Percentiles rank a stretch among this genome's conserved stretches.
These are phyloP conservation scores for Druon quercuslanigerum DNA, from an alignment of 1,140 invertebrate species.

Conservation along the genomic window DNA sequence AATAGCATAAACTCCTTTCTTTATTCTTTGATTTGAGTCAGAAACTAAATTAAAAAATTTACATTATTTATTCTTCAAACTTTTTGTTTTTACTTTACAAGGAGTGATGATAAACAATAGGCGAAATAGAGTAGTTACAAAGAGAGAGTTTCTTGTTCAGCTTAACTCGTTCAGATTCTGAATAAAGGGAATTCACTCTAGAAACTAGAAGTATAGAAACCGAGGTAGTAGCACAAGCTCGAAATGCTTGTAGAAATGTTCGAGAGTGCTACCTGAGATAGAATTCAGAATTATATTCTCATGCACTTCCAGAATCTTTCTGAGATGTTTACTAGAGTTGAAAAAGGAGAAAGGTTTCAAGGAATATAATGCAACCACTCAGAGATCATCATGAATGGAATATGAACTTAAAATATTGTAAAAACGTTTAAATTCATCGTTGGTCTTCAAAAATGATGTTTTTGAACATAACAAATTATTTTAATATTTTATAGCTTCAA, in stretches of 20 bases:
- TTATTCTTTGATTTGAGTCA: too few species aligned
- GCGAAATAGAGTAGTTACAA: too few species aligned
- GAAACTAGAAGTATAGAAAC: not conserved
- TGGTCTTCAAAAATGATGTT: too few species aligned
- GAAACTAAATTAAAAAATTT: too few species aligned
- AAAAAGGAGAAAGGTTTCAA: not conserved
- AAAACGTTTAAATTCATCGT: too few species aligned
- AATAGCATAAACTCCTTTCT: too few species aligned
- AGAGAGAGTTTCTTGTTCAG: not conserved
- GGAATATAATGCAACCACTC: not conserved
- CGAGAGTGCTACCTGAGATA: not conserved
- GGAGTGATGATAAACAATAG: too few species aligned
- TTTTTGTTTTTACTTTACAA: too few species aligned
- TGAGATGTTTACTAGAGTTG: not conserved
- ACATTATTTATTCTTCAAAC: too few species aligned
- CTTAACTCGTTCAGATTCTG: not conserved
- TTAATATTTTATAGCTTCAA: too few species aligned
- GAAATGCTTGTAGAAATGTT: not conserved
- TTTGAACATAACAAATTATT: too few species aligned
- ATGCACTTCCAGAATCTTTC: not conserved
- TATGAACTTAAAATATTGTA: too few species aligned
- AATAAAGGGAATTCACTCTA: not conserved
- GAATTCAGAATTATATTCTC: not conserved
- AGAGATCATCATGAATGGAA: not conserved
- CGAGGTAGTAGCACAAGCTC: slow-evolving; percentile 1